Conservation (phyloP, 1,140 invertebrate species). For the Brevipalpus yothersi region DNA sequence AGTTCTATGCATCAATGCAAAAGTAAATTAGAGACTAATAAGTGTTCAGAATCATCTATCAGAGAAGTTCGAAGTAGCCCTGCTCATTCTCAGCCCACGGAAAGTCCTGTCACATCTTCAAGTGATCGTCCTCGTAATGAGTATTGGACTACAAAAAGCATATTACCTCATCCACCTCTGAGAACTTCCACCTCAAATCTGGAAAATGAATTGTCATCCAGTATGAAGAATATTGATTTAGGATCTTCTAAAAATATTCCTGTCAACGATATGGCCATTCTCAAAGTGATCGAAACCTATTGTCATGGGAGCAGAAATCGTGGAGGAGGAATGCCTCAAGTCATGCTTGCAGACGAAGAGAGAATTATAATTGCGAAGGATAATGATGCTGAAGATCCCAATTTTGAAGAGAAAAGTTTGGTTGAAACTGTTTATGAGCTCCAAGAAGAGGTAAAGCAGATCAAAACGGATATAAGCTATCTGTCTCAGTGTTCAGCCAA, state of each 20-base stretch:
- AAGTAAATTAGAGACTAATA: not conserved
- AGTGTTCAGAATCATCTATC: not conserved
- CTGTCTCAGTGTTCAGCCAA: not conserved
- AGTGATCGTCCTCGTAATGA: not conserved
- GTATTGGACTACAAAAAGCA: not conserved
- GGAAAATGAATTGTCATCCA: not conserved
- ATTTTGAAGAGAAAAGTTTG: not conserved
- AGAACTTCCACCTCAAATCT: not conserved
- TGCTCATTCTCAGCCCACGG: not conserved
- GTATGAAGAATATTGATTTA: not conserved
- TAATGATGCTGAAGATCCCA: not conserved
- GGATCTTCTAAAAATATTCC: not conserved
- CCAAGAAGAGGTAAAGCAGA: not conserved
- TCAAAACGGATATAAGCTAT: not conserved
- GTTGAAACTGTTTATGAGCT: not conserved
- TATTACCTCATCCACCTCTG: not conserved
- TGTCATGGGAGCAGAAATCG: not conserved
- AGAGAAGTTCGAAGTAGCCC: not conserved
- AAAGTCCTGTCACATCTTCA: not conserved
- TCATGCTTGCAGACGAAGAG: not conserved
- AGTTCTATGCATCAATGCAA: not conserved
- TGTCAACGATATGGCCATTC: not conserved
- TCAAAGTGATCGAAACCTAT: constrained; percentile 1
- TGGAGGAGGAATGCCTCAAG: not conserved
- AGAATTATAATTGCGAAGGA: not conserved